Evolutionary conservation across 2,113 vertebrate species (phyloP), one percentile per base, ranked within the genome.

Genomic region (Syngnathoides biaculeatus): DNA sequence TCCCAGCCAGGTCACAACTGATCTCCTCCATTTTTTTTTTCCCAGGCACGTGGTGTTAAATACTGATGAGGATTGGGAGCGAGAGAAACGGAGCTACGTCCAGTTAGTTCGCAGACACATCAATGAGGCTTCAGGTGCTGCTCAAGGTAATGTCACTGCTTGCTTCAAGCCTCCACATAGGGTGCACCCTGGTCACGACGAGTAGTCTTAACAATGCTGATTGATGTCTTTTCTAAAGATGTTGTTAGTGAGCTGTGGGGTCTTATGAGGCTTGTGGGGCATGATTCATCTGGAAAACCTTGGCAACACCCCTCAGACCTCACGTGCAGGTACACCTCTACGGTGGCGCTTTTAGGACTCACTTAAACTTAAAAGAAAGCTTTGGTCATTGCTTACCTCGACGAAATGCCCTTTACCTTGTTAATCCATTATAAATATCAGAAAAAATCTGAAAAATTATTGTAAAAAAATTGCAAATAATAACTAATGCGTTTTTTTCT

Each of bases 301-400:
- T 62, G 60, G 60, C 60, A 43, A 26, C 60, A 62, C 43, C 60
- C 40, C 13, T 62, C 39, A 14, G 60, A 62, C 39, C 60, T 62
- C 12, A 62, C 60, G 8, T 3, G 40, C 60, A 62, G 59, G 59
- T 61, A 24, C 17, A 12, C 3, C 13, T 39, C 19, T 40, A 9
- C 7, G 0, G 20, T 59, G 10, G 22, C 8, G 22, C n/a, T 40
- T 11, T 22, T 2, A 13, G 35, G 8, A 5, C 4, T 7, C 26
- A 8, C 3, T 8, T 15, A 27, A n/a, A n/a, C n/a, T n/a, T n/a
- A n/a, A n/a, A n/a, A n/a, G n/a, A n/a, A n/a, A n/a, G n/a, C n/a
- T n/a, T n/a, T n/a, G n/a, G n/a, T n/a, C n/a, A n/a, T n/a, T n/a
- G n/a, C n/a, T n/a, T n/a, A n/a, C n/a, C n/a, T n/a, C n/a, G n/a